Base-by-base conservation (phyloP, 2,888 invertebrate species). In the Apantesis nais region DNA sequence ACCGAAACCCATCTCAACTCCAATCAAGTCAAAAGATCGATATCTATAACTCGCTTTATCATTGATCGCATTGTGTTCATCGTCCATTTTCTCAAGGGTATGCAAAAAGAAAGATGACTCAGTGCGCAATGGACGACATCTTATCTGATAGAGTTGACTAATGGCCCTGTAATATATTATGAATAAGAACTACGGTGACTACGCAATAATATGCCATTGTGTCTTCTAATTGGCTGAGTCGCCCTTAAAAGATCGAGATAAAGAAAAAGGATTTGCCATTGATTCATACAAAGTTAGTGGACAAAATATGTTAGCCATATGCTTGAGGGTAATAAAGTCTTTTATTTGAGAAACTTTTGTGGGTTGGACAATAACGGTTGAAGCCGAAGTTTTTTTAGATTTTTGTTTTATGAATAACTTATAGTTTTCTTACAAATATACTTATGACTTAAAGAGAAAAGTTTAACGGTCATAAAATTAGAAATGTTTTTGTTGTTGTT, bases 141-240 rank as follows among this genome's bases (percentile, higher is more conserved):
- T 87, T 90, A 91, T 91, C 91, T 82, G 89, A 89, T 90, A 68
- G 74, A 81, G 82, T 87, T 89, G 89, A 90, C 84, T 90, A 89
- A 90, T 87, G 84, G 81, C 67, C 78, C 70, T 68, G 77, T 79
- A 72, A 79, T 85, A 83, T 61, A 39, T 65, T 61, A 66, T 70
- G 58, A 83, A 88, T 87, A 85, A 84, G 85, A 86, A 84, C 82
- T 74, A n/a, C 76, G 84, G 80, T 89, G 89, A 90, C 88, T 87
- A 67, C 80, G 89, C 89, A 88, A 86, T 84, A 84, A 75, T 76
- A 68, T 73, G 74, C 77, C 71, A 83, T 89, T 89, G 86, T 89
- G 81, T 80, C 67, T 76, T 76, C 83, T 90, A 90, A 90, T 90
- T 90, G 88, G 83, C 84, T 83, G 83, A 81, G 77, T 73, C 79